Conservation (phyloP, 1,140 invertebrate genomes). For the Planococcus citri region DNA sequence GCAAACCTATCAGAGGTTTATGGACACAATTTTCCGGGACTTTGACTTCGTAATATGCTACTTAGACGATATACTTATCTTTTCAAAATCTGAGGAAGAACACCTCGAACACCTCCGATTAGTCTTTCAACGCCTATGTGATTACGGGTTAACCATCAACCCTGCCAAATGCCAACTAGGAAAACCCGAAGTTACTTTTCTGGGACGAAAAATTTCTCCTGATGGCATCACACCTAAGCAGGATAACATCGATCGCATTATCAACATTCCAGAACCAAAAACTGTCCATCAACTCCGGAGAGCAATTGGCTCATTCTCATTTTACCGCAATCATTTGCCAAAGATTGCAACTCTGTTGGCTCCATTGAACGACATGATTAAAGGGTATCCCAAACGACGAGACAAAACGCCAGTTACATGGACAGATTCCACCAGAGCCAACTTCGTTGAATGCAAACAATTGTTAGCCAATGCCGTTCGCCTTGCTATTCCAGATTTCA, state of each 20-base stretch:
- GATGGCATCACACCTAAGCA: slow-evolving; percentile 30
- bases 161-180: too few relatives aligned
- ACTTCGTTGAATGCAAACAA: neutral
- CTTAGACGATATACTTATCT: slow-evolving; percentile 34
- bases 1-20: slow-evolving; percentile 2
- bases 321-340: slow-evolving; percentile 28
- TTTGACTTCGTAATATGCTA: slow-evolving; percentile 24
- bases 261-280: slow-evolving; percentile 10
- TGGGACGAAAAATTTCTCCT: slow-evolving; percentile 30
- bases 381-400: slow-evolving; percentile 18
- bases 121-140: slow-evolving; percentile 28
- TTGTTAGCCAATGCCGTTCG: slow-evolving; percentile 19
- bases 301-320: slow-evolving; percentile 35
- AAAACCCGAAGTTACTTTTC: slow-evolving; percentile 29
- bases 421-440: neutral
- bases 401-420: neutral
- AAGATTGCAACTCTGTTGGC: slow-evolving; percentile 27
- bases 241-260: slow-evolving; percentile 28
- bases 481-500: slow-evolving; percentile 22
- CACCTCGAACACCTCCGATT: slow-evolving; percentile 24
- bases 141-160: slow-evolving; percentile 32
- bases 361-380: slow-evolving; percentile 26
- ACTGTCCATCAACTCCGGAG: slow-evolving; percentile 25
- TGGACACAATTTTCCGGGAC: neutral
- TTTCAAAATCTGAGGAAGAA: slow-evolving; percentile 29